Percentiles rank a stretch among this genome's conserved stretches.
These are phyloP conservation scores for Agrilus mali DNA, from an alignment of 2,888 invertebrate species.

Conservation along the genomic window DNA sequence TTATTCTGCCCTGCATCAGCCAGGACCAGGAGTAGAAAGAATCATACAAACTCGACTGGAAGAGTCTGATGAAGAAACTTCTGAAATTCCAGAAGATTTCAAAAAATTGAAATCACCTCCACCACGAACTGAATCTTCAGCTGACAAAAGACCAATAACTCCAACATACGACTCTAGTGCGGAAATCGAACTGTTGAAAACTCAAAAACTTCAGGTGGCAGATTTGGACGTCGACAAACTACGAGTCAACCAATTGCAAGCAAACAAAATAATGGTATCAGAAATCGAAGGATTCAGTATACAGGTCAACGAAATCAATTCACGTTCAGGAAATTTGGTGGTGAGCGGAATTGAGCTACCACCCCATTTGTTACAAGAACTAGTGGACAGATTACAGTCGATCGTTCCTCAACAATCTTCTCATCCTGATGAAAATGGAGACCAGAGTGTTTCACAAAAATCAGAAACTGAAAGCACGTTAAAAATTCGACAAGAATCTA, in stretches of 20 bases:
- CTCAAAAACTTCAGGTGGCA: slow-evolving; percentile 54
- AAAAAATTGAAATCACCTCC: slow-evolving; percentile 22
- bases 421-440: slow-evolving; percentile 1
- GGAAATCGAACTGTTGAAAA: slow-evolving; percentile 33
- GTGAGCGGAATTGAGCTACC: slow-evolving; percentile 57
- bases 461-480: slow-evolving; percentile 1
- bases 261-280: slow-evolving; percentile 66
- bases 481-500: slow-evolving; percentile 1
- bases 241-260: slow-evolving; percentile 66
- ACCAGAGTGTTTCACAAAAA: slow-evolving; percentile 3
- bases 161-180: slow-evolving; percentile 8
- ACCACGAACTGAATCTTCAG: neutral
- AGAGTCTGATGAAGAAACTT: slow-evolving; percentile 24
- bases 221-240: slow-evolving; percentile 70
- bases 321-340: slow-evolving; percentile 53
- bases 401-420: slow-evolving; percentile 6
- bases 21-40: slow-evolving; percentile 15
- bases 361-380: slow-evolving; percentile 53
- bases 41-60: slow-evolving; percentile 22
- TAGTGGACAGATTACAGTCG: slow-evolving; percentile 39
- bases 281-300: slow-evolving; percentile 67
- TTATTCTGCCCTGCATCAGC: neutral
- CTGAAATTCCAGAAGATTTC: slow-evolving; percentile 27
- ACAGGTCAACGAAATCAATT: slow-evolving; percentile 58
- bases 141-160: slow-evolving; percentile 2